Conservation (phyloP, 2,888 invertebrate genomes). For the Mechanitis messenoides region DNA sequence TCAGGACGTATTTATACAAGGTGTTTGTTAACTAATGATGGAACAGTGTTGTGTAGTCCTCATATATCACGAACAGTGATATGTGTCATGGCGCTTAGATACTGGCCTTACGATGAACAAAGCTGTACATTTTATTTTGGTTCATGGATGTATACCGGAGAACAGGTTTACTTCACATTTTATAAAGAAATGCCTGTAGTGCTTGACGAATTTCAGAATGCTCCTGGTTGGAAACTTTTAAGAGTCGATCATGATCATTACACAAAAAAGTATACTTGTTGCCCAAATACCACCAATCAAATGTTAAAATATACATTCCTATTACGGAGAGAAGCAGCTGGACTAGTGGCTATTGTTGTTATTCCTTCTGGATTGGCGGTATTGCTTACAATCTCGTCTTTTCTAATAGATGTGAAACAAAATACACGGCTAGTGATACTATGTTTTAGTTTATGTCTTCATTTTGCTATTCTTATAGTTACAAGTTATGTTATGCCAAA, state of each 20-base stretch:
- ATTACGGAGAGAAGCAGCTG: slow-evolving; percentile 76
- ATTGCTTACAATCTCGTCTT: slow-evolving; percentile 73
- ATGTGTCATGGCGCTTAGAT: slow-evolving; percentile 75
- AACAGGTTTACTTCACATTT: slow-evolving; percentile 76
- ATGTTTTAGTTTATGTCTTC: slow-evolving; percentile 77
- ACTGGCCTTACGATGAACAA: slow-evolving; percentile 83
- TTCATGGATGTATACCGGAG: slow-evolving; percentile 81
- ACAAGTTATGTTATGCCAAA: slow-evolving; percentile 78
- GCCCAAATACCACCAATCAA: slow-evolving; percentile 78
- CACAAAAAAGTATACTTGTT: slow-evolving; percentile 69
- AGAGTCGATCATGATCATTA: slow-evolving; percentile 58
- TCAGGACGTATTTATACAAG: slow-evolving; percentile 61
- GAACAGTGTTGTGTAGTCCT: slow-evolving; percentile 79
- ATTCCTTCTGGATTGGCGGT: slow-evolving; percentile 75
- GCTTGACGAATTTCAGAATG: slow-evolving; percentile 66
- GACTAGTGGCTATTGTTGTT: slow-evolving; percentile 74
- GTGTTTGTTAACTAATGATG: slow-evolving; percentile 71
- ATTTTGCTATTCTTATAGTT: slow-evolving; percentile 77
- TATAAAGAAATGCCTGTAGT: slow-evolving; percentile 50
- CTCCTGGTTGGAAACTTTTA: slow-evolving; percentile 78
- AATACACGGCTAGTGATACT: slow-evolving; percentile 74
- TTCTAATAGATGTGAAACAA: slow-evolving; percentile 76
- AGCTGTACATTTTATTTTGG: slow-evolving; percentile 80
- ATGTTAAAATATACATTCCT: slow-evolving; percentile 75
- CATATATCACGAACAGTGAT: slow-evolving; percentile 74